Percentiles rank a stretch among this genome's conserved stretches.
These are phyloP conservation scores for Sparus aurata DNA, from an alignment of 2,797 vertebrate species.

Conservation along the genomic window DNA sequence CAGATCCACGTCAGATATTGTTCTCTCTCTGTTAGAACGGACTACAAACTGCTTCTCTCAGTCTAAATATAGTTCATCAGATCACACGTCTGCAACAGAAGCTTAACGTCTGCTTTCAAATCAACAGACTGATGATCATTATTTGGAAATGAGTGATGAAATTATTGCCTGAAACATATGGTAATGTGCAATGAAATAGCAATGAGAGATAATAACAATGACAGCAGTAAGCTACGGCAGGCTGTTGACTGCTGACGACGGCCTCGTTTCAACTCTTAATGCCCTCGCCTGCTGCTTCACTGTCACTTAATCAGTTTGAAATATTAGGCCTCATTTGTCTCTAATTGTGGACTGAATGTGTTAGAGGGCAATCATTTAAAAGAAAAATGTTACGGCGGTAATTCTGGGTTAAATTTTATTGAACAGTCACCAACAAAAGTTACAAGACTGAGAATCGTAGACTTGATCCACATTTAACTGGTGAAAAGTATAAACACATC, in stretches of 20 bases:
- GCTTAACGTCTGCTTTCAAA: slow-evolving; percentile 37
- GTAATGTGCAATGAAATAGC: slow-evolving; percentile 51
- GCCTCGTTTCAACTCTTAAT: slow-evolving; percentile 50
- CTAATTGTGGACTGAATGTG: slow-evolving; percentile 14
- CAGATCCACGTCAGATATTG: not conserved
- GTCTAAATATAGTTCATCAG: slow-evolving; percentile 35
- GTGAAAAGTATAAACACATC: too few species aligned
- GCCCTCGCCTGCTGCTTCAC: slow-evolving; percentile 44
- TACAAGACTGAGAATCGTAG: not conserved
- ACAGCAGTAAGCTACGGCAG: slow-evolving; percentile 48
- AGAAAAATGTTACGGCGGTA: too few species aligned
- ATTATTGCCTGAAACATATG: slow-evolving; percentile 61
- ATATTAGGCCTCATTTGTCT: slow-evolving; percentile 28
- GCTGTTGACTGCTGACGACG: slow-evolving; percentile 35
- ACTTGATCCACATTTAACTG: too few species aligned
- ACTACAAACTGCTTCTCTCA: slow-evolving; percentile 22
- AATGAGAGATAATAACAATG: slow-evolving; percentile 53
- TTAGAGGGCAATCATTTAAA: too few species aligned
- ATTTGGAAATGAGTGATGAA: slow-evolving; percentile 66
- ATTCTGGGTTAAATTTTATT: not conserved
- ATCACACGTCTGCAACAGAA: slow-evolving; percentile 16
- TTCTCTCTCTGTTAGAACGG: not conserved
- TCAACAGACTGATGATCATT: slow-evolving; percentile 59
- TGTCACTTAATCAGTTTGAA: slow-evolving; percentile 50
- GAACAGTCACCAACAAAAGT: not conserved